Percentiles rank a stretch among this genome's conserved stretches.
Evolutionary conservation across 2,888 invertebrate species (phyloP).

Genomic region (Nysson spinosus): DNA sequence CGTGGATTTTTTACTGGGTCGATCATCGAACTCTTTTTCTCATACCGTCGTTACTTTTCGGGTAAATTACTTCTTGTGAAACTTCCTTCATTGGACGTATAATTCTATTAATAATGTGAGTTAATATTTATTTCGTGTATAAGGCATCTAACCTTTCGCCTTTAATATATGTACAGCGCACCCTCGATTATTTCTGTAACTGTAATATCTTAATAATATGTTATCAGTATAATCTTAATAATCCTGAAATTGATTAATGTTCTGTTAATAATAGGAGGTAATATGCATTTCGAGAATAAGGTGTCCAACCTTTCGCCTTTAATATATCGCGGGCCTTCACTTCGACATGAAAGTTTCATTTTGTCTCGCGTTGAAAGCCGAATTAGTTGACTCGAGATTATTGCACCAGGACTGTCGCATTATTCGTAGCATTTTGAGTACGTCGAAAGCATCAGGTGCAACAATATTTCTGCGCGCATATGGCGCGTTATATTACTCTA

Average conservation of each 20-base stretch:
- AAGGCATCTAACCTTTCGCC: no score
- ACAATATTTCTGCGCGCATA: slow-evolving; percentile 61
- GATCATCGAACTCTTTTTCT: background rate
- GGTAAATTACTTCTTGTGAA: no score
- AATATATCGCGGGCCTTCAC: background rate
- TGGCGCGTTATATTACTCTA: slow-evolving; percentile 58
- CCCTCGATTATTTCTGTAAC: no score
- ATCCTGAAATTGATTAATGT: background rate
- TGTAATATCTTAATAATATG: no score
- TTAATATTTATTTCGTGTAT: no score
- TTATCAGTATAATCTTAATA: no score
- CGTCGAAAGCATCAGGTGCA: slow-evolving; percentile 53
- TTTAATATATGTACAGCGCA: no score
- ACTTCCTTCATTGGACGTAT: no score
- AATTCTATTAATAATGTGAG: no score
- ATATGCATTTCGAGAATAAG: background rate
- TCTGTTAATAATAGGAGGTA: background rate
- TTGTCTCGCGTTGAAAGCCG: slow-evolving; percentile 9
- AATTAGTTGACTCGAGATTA: slow-evolving; percentile 46
- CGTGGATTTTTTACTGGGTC: background rate
- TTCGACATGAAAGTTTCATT: slow-evolving; percentile 31
- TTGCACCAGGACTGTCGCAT: slow-evolving; percentile 24
- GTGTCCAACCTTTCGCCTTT: background rate
- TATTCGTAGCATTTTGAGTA: slow-evolving; percentile 37
- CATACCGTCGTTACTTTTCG: no score